These are phyloP conservation scores for Vulpes lagopus DNA, from an alignment of 2,113 vertebrate species.

Conservation along the genomic window DNA sequence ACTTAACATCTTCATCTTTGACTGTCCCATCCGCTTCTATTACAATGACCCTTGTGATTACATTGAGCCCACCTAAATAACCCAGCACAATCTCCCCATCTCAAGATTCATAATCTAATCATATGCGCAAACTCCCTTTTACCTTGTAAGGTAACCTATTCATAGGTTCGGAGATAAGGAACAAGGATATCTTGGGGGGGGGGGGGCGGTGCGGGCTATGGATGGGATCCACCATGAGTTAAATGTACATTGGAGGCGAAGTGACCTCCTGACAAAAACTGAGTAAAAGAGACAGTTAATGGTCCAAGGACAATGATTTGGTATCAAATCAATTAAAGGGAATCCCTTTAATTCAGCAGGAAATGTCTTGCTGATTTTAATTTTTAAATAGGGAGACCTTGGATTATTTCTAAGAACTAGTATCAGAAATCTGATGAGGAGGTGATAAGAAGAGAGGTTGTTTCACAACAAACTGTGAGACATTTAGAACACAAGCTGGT, in stretches of 20 bases:
- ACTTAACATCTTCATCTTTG: background rate
- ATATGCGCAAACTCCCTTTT: background rate
- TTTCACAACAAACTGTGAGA: background rate
- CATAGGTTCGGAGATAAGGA: background rate
- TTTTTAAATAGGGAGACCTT: background rate
- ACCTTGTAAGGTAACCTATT: background rate
- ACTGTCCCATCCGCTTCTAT: background rate
- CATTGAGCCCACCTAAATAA: background rate
- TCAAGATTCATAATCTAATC: background rate
- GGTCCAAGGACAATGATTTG: background rate
- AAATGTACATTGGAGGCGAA: background rate
- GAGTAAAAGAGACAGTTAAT: background rate
- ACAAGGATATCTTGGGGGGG: background rate
- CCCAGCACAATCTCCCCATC: background rate
- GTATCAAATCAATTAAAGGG: too few species aligned
- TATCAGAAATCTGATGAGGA: background rate
- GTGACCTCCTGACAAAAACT: background rate
- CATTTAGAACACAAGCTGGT: background rate
- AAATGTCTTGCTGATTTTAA: background rate
- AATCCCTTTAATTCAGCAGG: background rate
- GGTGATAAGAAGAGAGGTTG: background rate
- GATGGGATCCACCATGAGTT: background rate
- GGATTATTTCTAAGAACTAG: slow-evolving; percentile 23
- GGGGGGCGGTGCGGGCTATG: rapidly evolving
- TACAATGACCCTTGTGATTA: background rate